phyloP scores from a whole-genome alignment of 2,113 vertebrate genomes.

The Neolamprologus tretocephalus region DNA sequence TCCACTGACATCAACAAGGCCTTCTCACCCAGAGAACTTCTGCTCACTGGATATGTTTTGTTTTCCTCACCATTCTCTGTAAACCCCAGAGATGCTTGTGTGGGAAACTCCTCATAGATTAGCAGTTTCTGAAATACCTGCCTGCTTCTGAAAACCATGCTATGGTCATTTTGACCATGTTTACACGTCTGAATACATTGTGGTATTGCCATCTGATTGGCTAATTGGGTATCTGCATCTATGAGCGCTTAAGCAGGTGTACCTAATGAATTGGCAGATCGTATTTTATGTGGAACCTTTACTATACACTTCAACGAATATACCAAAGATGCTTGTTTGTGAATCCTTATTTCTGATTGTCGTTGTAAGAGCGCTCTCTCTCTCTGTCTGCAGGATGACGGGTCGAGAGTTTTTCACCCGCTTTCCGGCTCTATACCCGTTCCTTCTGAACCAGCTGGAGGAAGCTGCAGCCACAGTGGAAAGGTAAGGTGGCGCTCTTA shows the following conservation, averaged over 20 bases:
- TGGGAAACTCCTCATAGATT: background rate
- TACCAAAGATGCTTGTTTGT: background rate
- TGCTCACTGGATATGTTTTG: background rate
- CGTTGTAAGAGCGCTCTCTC: background rate
- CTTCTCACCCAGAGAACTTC: background rate
- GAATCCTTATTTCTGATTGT: background rate
- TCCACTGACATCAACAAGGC: background rate
- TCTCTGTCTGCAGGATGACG: constrained; percentile 79
- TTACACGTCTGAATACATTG: background rate
- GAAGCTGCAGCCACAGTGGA: constrained; percentile 76
- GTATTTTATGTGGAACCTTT: background rate
- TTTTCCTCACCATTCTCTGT: background rate
- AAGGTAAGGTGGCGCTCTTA: constrained; percentile 73
- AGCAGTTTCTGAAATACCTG: background rate
- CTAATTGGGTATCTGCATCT: rapidly evolving
- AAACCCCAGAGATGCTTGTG: background rate
- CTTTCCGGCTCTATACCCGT: constrained; percentile 89
- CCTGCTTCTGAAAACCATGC: background rate
- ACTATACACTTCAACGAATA: rapidly evolving
- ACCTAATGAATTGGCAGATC: background rate
- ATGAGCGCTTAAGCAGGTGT: background rate
- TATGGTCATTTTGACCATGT: background rate
- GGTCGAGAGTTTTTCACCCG: constrained; percentile 94
- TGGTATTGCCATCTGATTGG: background rate
- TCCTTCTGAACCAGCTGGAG: constrained; percentile 87